Evolutionary conservation across 2,797 vertebrate genomes (phyloP).

Genomic region (Rhabdophis nuchalis): DNA sequence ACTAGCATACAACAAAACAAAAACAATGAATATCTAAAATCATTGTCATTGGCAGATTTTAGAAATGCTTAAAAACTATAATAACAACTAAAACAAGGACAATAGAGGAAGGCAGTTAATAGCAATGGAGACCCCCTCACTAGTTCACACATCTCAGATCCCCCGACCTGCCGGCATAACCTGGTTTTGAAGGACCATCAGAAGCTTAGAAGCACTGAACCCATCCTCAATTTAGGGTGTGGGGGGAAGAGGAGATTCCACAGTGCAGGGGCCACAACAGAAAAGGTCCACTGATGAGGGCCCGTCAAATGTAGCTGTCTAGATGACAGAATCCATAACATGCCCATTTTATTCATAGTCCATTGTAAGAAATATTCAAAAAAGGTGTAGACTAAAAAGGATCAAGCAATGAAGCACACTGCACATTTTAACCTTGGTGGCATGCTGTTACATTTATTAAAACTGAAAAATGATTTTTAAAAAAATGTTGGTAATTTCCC

Average conservation of each 20-base stretch:
- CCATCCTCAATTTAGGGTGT: neutral
- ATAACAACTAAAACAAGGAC: neutral
- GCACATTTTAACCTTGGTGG: neutral
- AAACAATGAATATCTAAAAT: neutral
- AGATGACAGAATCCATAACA: neutral
- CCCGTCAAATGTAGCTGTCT: neutral
- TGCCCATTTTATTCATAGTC: neutral
- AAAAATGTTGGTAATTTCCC: neutral
- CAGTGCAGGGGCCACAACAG: neutral
- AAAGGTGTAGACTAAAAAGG: neutral
- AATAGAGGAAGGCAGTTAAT: neutral
- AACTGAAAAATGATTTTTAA: neutral
- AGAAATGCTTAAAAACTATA: neutral
- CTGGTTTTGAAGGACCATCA: neutral
- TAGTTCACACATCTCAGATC: neutral
- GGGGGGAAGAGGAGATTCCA: neutral
- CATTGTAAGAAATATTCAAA: neutral
- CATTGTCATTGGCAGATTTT: neutral
- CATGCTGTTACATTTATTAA: neutral
- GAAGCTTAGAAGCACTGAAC: neutral
- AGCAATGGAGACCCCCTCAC: neutral
- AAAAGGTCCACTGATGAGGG: neutral
- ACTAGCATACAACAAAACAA: neutral
- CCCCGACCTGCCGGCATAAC: neutral
- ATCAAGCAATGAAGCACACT: neutral